Evolutionary conservation across 2,797 vertebrate species (phyloP).

Genomic region (Leptatherina wallacei): DNA sequence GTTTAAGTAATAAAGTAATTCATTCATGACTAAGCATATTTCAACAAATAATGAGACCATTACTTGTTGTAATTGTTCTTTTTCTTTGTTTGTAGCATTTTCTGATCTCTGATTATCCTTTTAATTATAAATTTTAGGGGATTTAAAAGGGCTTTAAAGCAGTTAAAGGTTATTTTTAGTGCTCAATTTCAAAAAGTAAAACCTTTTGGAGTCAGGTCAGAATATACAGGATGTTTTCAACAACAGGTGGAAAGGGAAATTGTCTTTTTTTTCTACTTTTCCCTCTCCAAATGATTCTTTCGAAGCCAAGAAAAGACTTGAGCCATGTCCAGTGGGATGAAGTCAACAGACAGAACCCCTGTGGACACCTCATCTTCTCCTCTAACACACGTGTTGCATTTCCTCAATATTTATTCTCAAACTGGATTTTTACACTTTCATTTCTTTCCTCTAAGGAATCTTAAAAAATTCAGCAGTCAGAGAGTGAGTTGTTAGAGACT

Average conservation of each 20-base stretch:
- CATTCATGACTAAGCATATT: no score
- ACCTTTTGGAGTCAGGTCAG: background rate
- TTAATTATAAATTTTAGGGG: background rate
- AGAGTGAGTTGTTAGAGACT: conserved; percentile 3
- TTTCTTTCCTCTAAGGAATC: conserved; percentile 12
- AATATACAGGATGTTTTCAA: background rate
- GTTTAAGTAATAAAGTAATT: no score
- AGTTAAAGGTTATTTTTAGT: no score
- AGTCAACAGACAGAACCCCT: background rate
- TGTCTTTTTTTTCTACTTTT: conserved; percentile 3
- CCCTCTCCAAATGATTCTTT: background rate
- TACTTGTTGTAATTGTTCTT: background rate
- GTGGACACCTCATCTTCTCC: conserved; percentile 24
- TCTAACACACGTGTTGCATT: conserved; percentile 25
- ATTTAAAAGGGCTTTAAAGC: background rate
- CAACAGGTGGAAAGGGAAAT: background rate
- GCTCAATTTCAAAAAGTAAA: background rate
- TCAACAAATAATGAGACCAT: no score
- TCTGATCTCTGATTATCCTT: background rate
- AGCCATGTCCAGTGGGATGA: background rate
- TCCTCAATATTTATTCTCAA: conserved; percentile 1
- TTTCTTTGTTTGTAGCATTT: background rate
- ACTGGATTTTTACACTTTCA: background rate
- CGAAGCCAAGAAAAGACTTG: background rate
- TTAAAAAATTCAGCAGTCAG: background rate